A percentile compares a stretch with the other conserved stretches of the same genome.
These are phyloP conservation scores for Elephas maximus DNA, from an alignment of 2,113 vertebrate genomes.

Conservation along the genomic window DNA sequence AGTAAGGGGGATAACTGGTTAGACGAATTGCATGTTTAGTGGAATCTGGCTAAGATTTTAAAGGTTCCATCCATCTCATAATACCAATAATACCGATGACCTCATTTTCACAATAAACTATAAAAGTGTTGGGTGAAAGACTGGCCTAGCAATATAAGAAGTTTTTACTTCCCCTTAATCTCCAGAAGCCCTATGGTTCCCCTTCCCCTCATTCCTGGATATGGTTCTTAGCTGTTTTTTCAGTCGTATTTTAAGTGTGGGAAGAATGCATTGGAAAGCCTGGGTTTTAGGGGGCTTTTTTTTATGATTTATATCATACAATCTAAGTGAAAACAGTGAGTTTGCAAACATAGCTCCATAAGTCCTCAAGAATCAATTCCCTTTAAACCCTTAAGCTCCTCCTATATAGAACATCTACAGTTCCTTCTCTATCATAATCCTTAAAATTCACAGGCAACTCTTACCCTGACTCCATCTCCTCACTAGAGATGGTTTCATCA, in stretches of 20 bases:
- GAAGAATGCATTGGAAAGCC: background rate
- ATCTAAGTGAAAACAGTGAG: constrained; percentile 16
- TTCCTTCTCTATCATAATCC: background rate
- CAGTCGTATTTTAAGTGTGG: background rate
- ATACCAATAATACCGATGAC: background rate
- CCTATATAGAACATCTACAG: background rate
- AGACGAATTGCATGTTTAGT: background rate
- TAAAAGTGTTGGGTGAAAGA: background rate
- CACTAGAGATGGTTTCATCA: background rate
- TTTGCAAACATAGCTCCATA: constrained; percentile 4
- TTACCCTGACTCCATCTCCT: background rate
- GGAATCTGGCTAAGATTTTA: background rate
- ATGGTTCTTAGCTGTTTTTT: background rate
- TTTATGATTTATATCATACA: background rate
- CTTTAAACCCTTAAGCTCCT: background rate
- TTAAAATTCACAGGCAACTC: background rate
- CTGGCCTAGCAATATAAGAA: background rate
- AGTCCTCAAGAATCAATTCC: background rate
- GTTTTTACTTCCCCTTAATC: background rate
- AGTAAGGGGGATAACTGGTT: background rate
- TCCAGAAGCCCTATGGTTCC: background rate
- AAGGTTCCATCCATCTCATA: background rate
- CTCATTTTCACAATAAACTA: constrained; percentile 10
- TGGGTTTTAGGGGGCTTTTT: background rate
- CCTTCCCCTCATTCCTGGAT: background rate